Evolutionary conservation across 2,888 invertebrate species (phyloP), one percentile per base, ranked within the genome.

Genomic region (Sabatieria punctata): DNA sequence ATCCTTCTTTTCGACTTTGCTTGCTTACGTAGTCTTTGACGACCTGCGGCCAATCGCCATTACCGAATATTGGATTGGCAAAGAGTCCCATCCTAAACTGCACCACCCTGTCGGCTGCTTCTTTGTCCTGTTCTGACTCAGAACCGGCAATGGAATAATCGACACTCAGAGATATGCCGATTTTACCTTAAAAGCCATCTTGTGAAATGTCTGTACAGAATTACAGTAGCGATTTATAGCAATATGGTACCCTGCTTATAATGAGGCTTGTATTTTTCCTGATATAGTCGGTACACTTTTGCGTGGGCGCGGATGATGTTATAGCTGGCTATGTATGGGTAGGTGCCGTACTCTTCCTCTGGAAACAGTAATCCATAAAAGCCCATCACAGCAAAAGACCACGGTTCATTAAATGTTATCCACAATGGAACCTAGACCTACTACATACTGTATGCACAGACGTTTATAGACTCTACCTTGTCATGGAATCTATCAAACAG

Each of bases 221-320:
- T n/a, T n/a, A n/a, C n/a, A n/a, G n/a, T n/a, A n/a, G n/a, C n/a
- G n/a, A n/a, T n/a, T n/a, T n/a, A n/a, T n/a, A n/a, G n/a, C n/a
- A n/a, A n/a, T n/a, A n/a, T n/a, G n/a, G n/a, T n/a, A n/a, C n/a
- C n/a, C n/a, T n/a, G n/a, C 15, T 50, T 39, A 49, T 60, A 58
- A 2, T 25, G 22, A 13, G 26, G 24, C 37, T 55, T 72, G 55
- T 72, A 81, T 54, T 74, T 68, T 36, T 70, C 65, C 46, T 77
- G 68, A 58, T 79, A 79, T 35, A 78, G 59, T 42, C 72, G 71
- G 58, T 77, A 81, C 1, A 72, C 76, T 45, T 70, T 71, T 1
- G 77, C 77, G 61, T 82, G 80, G 1, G 78, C 75, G 48, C 75
- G 65, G 21, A 82, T 61, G 46, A 76, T 65, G 56, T 77, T 76